A percentile compares a stretch with the other conserved stretches of the same genome.
These are phyloP conservation scores for Elephantulus edwardii DNA, from an alignment of 2,113 vertebrate species.

Conservation along the genomic window DNA sequence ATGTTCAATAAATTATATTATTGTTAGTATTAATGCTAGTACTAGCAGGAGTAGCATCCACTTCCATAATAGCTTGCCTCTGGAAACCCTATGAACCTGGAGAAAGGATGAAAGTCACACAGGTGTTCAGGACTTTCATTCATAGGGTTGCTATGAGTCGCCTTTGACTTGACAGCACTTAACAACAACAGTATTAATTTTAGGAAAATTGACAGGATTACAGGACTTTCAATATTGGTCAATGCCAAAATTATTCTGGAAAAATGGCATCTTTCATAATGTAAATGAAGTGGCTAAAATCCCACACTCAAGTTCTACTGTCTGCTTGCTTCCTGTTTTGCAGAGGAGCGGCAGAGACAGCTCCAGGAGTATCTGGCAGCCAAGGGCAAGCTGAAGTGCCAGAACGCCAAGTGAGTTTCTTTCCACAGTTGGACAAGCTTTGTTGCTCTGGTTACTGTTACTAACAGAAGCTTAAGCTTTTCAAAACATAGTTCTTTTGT, in stretches of 20 bases:
- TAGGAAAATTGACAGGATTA: background rate
- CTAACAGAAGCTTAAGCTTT: slow-evolving; percentile 9
- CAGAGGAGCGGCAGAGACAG: slow-evolving; percentile 72
- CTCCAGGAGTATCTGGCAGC: slow-evolving; percentile 69
- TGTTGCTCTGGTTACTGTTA: background rate
- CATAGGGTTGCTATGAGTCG: too few species aligned
- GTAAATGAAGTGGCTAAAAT: slow-evolving; percentile 5
- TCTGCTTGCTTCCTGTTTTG: background rate
- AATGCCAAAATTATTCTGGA: background rate
- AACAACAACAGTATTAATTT: too few species aligned
- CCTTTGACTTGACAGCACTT: too few species aligned
- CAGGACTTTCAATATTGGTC: background rate
- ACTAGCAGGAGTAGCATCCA: too few species aligned
- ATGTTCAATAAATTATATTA: background rate
- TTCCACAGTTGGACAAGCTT: background rate
- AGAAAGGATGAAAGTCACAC: too few species aligned
- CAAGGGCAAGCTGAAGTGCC: slow-evolving; percentile 73
- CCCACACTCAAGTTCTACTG: background rate
- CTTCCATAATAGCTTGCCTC: too few species aligned
- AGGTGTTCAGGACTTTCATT: too few species aligned
- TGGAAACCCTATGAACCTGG: too few species aligned
- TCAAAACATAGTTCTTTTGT: background rate
- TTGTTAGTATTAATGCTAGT: background rate
- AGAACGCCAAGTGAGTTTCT: slow-evolving; percentile 77
- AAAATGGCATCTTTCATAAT: slow-evolving; percentile 2